These are phyloP conservation scores for Triplophysa rosa DNA, from an alignment of 2,113 vertebrate genomes.

Conservation along the genomic window DNA sequence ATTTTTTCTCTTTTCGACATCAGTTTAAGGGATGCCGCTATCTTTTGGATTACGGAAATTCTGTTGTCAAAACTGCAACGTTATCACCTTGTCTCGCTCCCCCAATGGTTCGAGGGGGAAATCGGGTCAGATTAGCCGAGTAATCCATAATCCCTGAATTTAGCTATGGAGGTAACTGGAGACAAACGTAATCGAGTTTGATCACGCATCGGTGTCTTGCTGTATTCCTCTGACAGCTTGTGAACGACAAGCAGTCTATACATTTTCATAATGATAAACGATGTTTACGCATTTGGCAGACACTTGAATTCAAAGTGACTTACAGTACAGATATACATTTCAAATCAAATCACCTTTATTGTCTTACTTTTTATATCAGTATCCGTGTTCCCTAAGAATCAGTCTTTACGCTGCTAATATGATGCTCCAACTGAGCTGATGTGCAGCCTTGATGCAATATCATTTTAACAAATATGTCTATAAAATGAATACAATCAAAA, in stretches of 20 bases:
- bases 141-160: conserved; percentile 49
- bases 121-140: conserved; percentile 49
- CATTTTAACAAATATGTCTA: too few relatives aligned
- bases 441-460: too few relatives aligned
- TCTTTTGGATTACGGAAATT: conserved; percentile 49
- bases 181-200: conserved; percentile 37
- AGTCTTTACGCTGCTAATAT: too few relatives aligned
- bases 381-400: too few relatives aligned
- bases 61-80: conserved; percentile 28
- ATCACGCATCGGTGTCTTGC: conserved; percentile 7
- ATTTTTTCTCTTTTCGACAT: background rate
- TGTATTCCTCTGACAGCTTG: conserved; percentile 20
- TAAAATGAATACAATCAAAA: too few relatives aligned
- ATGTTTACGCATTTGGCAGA: too few relatives aligned
- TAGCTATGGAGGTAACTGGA: conserved; percentile 20
- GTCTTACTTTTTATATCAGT: too few relatives aligned
- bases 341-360: too few relatives aligned
- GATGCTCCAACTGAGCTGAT: too few relatives aligned
- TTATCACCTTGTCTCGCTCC: conserved; percentile 23
- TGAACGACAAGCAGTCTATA: conserved; percentile 29
- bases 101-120: conserved; percentile 35
- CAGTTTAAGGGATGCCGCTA: background rate
- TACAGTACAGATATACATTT: too few relatives aligned
- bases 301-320: too few relatives aligned
- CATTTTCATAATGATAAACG: conserved; percentile 10